Conservation (phyloP, 2,113 vertebrate genomes). For the Himantopus leucocephalus region DNA sequence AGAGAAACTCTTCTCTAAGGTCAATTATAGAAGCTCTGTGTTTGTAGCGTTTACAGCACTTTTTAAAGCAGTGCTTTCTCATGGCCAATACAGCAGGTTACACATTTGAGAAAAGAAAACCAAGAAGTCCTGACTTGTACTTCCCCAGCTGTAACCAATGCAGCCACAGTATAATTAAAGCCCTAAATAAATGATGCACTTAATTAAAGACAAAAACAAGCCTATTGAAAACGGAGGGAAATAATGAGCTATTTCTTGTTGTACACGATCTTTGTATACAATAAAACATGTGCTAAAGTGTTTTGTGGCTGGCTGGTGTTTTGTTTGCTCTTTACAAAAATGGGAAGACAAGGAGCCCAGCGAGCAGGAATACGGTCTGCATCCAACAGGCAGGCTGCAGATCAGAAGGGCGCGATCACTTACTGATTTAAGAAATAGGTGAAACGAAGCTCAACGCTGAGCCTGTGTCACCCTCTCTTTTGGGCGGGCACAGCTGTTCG, state of each 20-base stretch:
- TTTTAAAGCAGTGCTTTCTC: not conserved
- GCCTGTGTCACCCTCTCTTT: not conserved
- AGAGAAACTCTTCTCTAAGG: not conserved
- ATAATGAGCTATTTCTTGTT: constrained; percentile 15
- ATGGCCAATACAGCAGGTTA: not conserved
- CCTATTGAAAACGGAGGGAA: not conserved
- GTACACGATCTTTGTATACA: not conserved
- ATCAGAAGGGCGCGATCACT: fast-evolving
- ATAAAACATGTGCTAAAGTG: constrained; percentile 1
- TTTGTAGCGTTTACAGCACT: fast-evolving
- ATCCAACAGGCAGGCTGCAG: not conserved
- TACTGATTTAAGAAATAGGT: not conserved
- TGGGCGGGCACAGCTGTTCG: constrained; percentile 10
- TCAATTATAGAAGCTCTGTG: not conserved
- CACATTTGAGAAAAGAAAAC: not conserved
- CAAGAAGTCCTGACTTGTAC: not conserved
- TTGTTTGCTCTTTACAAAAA: not conserved
- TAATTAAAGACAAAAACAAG: constrained; percentile 43
- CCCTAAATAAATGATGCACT: constrained; percentile 1
- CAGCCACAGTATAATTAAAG: constrained; percentile 20
- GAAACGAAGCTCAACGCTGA: not conserved
- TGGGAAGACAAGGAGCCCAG: not conserved
- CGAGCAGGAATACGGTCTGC: not conserved
- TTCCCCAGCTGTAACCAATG: constrained; percentile 10
- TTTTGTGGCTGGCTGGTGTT: constrained; percentile 7